phyloP scores from a whole-genome alignment of 1,140 invertebrate species.

The Aphis craccivora region DNA sequence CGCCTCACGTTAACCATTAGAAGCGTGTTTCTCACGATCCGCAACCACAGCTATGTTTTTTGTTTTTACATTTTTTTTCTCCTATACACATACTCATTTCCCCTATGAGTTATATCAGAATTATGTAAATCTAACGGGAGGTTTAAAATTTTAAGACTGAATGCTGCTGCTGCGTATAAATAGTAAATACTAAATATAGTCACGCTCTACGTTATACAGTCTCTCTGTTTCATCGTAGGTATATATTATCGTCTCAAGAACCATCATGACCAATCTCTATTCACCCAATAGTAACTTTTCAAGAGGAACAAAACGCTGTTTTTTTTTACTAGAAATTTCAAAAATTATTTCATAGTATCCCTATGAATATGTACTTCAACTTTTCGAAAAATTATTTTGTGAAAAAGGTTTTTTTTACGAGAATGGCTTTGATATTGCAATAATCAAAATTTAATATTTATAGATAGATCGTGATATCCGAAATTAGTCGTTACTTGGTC shows the following conservation, averaged over 20 bases:
- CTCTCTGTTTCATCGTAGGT: background rate
- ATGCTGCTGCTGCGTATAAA: background rate
- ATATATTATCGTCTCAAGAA: background rate
- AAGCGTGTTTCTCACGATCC: conserved; percentile 36
- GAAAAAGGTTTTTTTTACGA: too few relatives aligned
- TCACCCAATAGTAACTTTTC: background rate
- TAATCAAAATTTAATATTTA: background rate
- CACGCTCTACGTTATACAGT: background rate
- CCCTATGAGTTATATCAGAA: background rate
- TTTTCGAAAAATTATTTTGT: too few relatives aligned
- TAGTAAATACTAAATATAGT: background rate
- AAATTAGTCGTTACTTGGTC: background rate
- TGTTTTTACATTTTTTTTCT: background rate
- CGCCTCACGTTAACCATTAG: conserved; percentile 27
- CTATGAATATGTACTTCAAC: background rate
- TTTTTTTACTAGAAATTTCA: background rate
- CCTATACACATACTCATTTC: background rate
- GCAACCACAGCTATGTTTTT: background rate
- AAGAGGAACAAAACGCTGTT: background rate
- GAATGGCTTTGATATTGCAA: background rate
- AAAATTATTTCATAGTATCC: background rate
- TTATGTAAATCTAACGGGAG: background rate
- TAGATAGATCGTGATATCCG: background rate
- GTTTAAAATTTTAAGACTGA: background rate
- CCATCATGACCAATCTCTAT: background rate